These are phyloP conservation scores for Scaptodrosophila latifasciaeformis DNA, from an alignment of 2,888 invertebrate genomes.

Conservation along the genomic window DNA sequence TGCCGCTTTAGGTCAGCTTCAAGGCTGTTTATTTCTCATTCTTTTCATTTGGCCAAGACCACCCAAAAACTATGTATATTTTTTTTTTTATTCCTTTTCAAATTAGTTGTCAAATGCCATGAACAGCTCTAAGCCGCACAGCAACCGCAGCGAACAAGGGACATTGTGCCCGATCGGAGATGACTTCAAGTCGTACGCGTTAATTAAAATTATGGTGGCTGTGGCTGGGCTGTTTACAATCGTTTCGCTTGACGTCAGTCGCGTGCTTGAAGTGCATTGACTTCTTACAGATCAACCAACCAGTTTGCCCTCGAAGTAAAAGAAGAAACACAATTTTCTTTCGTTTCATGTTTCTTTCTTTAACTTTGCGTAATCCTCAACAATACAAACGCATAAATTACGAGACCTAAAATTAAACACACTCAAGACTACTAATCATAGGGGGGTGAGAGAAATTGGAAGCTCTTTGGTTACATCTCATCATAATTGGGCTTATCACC, in stretches of 20 bases:
- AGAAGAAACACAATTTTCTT: neutral
- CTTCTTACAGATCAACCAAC: slow-evolving; percentile 24
- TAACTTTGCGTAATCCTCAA: neutral
- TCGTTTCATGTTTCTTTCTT: slow-evolving; percentile 4
- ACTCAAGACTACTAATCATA: too few relatives aligned
- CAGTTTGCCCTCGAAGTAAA: neutral
- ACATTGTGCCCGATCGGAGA: slow-evolving; percentile 36
- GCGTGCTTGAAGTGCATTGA: slow-evolving; percentile 50
- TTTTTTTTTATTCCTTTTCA: too few relatives aligned
- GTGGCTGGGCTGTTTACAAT: neutral
- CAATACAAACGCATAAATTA: neutral
- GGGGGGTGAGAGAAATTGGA: too few relatives aligned
- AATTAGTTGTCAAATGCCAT: slow-evolving; percentile 62
- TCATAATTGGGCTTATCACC: slow-evolving; percentile 59
- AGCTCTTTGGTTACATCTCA: slow-evolving; percentile 59
- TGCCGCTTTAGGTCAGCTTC: slow-evolving; percentile 39
- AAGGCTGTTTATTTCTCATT: slow-evolving; percentile 41
- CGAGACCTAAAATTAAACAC: neutral
- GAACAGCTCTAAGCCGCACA: slow-evolving; percentile 9
- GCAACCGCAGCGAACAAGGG: slow-evolving; percentile 22
- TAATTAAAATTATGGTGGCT: slow-evolving; percentile 30
- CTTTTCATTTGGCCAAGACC: too few relatives aligned
- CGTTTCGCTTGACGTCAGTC: slow-evolving; percentile 22
- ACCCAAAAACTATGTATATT: slow-evolving; percentile 31
- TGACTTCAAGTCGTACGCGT: slow-evolving; percentile 29